Evolutionary conservation across 2,888 invertebrate genomes (phyloP).

Genomic region (Coleophora deauratella): DNA sequence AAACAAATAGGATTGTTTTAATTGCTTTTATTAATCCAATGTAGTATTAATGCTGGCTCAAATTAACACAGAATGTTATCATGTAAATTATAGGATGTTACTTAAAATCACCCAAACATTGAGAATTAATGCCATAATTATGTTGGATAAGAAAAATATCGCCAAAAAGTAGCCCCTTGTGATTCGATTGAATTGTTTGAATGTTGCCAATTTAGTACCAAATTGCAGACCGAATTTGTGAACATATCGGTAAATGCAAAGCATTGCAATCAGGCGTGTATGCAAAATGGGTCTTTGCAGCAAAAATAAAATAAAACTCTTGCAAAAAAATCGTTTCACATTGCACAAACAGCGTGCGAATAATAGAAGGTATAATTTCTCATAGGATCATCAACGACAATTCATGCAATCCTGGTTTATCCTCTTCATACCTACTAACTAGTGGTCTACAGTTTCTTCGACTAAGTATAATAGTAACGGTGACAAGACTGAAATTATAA

Average conservation of each 20-base stretch:
- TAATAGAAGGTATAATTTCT: constrained; percentile 30
- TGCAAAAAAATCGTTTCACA: constrained; percentile 33
- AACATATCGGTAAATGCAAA: constrained; percentile 62
- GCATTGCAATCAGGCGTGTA: constrained; percentile 66
- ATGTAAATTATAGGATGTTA: no score
- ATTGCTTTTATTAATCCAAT: constrained; percentile 18
- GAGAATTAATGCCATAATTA: constrained; percentile 11
- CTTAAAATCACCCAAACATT: constrained; percentile 30
- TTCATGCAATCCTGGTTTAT: constrained; percentile 24
- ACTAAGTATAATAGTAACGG: constrained; percentile 15
- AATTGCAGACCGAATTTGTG: constrained; percentile 33
- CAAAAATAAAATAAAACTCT: constrained; percentile 27
- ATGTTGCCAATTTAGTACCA: constrained; percentile 17
- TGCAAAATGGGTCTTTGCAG: constrained; percentile 12
- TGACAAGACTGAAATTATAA: constrained; percentile 36
- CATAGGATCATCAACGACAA: constrained; percentile 13
- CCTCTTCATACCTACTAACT: constrained; percentile 1
- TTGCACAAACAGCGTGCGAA: constrained; percentile 51
- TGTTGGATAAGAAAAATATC: background rate
- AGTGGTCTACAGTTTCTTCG: constrained; percentile 9
- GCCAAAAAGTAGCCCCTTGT: no score
- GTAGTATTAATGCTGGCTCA: constrained; percentile 23
- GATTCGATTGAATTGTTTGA: no score
- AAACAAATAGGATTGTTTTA: background rate
- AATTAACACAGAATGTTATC: constrained; percentile 50